Conservation (phyloP, 2,113 vertebrate species). For the Grammomys dolichurus region DNA sequence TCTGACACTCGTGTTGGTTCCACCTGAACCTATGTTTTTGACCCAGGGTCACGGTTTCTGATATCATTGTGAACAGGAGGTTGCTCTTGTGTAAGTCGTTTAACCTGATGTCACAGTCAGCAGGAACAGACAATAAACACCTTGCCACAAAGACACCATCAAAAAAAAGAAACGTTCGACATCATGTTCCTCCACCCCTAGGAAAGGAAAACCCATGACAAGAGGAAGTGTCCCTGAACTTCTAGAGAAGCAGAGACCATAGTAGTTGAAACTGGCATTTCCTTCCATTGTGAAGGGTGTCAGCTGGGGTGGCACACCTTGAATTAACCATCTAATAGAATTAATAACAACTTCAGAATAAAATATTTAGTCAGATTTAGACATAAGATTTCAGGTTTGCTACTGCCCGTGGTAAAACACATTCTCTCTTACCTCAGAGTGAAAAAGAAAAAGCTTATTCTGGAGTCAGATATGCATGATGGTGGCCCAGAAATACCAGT, state of each 20-base stretch:
- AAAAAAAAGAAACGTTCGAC: neutral
- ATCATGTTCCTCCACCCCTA: neutral
- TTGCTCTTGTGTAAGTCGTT: neutral
- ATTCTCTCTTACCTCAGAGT: neutral
- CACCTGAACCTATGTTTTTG: neutral
- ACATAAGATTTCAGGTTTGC: neutral
- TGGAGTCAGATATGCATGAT: neutral
- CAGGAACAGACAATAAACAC: neutral
- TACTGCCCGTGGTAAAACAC: no score
- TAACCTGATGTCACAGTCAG: neutral
- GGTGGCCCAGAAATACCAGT: neutral
- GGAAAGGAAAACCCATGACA: neutral
- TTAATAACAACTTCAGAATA: constrained; percentile 15
- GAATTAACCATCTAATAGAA: neutral
- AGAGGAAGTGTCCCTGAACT: neutral
- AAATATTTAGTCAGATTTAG: neutral
- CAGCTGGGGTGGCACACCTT: neutral
- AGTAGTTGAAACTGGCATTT: neutral
- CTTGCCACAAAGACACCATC: neutral
- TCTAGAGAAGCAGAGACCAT: neutral
- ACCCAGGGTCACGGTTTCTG: neutral
- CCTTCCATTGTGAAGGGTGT: neutral
- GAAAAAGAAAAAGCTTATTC: neutral
- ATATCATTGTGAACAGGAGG: neutral
- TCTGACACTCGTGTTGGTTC: neutral